phyloP scores from a whole-genome alignment of 2,888 invertebrate species.

The Augiades crinisus region DNA sequence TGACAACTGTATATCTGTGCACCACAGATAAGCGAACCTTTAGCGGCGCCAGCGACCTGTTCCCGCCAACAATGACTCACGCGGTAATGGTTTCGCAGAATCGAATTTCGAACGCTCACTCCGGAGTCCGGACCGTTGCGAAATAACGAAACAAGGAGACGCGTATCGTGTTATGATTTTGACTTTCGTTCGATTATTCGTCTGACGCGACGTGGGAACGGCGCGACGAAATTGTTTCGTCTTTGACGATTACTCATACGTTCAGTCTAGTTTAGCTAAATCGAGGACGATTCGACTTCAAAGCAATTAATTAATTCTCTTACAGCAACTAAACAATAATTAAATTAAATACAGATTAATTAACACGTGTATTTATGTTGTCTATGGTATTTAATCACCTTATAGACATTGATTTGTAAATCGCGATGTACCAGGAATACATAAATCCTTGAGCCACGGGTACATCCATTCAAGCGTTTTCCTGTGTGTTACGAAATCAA shows the following conservation, averaged over 20 bases:
- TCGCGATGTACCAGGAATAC: not conserved
- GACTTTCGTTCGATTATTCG: conserved; percentile 24
- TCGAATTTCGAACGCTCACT: conserved; percentile 48
- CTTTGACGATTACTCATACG: too few species aligned
- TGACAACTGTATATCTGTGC: conserved; percentile 1
- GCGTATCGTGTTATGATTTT: conserved; percentile 25
- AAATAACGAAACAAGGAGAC: conserved; percentile 15
- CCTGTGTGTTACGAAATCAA: conserved; percentile 29
- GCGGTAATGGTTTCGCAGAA: conserved; percentile 60
- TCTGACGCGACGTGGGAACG: conserved; percentile 12
- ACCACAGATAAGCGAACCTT: conserved; percentile 5
- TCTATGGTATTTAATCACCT: too few species aligned
- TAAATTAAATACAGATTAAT: too few species aligned
- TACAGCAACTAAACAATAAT: too few species aligned
- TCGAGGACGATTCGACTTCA: too few species aligned
- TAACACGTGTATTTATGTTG: too few species aligned
- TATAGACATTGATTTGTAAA: too few species aligned
- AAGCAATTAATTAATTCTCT: too few species aligned
- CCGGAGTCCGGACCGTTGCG: conserved; percentile 32
- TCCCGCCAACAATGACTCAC: conserved; percentile 59
- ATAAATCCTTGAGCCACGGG: not conserved
- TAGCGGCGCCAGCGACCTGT: conserved; percentile 54
- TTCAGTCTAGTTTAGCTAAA: too few species aligned
- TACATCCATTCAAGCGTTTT: not conserved
- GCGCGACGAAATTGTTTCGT: not conserved